These are phyloP conservation scores for Polietes domitor DNA, from an alignment of 2,888 invertebrate species.

Conservation along the genomic window DNA sequence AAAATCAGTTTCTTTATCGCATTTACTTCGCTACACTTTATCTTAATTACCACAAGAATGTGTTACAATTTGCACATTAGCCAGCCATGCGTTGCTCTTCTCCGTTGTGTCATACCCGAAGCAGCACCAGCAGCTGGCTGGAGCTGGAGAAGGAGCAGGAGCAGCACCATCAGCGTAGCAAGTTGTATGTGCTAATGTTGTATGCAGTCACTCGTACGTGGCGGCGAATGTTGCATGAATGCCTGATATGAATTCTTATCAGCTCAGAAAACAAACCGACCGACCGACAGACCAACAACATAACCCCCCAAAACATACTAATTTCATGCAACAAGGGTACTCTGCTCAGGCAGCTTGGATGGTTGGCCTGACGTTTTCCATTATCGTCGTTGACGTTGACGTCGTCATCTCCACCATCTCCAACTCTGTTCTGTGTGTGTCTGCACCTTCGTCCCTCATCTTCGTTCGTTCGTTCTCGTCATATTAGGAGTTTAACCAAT, in stretches of 20 bases:
- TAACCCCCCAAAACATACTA: background rate
- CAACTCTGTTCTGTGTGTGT: background rate
- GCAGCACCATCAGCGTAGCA: too few species aligned
- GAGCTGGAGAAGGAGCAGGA: too few species aligned
- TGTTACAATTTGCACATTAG: slow-evolving; percentile 68
- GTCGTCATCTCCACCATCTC: background rate
- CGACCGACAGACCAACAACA: too few species aligned
- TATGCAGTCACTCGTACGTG: background rate
- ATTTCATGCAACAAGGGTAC: slow-evolving; percentile 4
- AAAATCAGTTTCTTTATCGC: slow-evolving; percentile 64
- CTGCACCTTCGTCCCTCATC: background rate
- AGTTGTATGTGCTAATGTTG: background rate
- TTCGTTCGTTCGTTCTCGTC: background rate
- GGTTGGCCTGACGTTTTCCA: background rate
- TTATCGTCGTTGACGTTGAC: background rate
- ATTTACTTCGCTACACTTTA: slow-evolving; percentile 65
- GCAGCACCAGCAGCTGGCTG: background rate
- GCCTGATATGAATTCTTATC: slow-evolving; percentile 21
- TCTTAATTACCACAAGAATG: slow-evolving; percentile 67
- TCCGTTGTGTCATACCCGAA: background rate
- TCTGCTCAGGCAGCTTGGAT: background rate
- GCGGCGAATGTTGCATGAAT: slow-evolving; percentile 1
- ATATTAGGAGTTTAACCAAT: slow-evolving; percentile 13
- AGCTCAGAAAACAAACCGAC: background rate
- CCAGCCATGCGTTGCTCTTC: slow-evolving; percentile 20